Percentiles rank a stretch among this genome's conserved stretches.
Conservation (phyloP, 2,888 invertebrate species). For the Frankliniella intonsa region DNA sequence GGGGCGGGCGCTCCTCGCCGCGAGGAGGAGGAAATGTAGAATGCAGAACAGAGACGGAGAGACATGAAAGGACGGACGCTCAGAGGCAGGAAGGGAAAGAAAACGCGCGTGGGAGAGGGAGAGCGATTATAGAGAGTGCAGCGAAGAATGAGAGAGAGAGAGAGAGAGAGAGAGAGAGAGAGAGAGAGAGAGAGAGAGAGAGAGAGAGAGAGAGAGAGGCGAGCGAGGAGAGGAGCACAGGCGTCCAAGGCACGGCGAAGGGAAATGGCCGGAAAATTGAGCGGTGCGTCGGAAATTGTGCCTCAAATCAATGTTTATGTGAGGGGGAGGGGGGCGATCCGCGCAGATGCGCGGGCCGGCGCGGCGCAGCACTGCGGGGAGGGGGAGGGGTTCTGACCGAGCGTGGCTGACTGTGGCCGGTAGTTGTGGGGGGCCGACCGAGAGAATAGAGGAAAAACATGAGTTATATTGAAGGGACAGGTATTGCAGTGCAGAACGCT, state of each 20-base stretch:
- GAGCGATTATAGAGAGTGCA: too few species aligned
- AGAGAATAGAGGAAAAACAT: too few species aligned
- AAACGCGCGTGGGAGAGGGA: background rate
- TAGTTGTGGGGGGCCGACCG: too few species aligned
- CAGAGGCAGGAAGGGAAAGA: background rate
- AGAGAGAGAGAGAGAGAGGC: background rate
- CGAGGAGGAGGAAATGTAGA: background rate
- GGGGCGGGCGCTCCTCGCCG: background rate
- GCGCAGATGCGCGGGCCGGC: background rate
- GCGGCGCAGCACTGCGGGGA: background rate
- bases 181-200: background rate
- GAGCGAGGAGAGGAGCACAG: background rate
- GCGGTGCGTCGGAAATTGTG: conserved; percentile 24
- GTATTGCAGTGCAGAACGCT: too few species aligned
- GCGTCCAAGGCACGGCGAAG: background rate
- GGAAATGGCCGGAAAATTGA: conserved; percentile 25
- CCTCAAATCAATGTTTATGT: conserved; percentile 25
- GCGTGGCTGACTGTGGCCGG: too few species aligned
- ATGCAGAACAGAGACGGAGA: background rate
- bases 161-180: conserved; percentile 6
- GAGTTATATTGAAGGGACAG: too few species aligned
- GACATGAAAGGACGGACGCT: background rate
- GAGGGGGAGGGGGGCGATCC: background rate
- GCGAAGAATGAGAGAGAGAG: conserved; percentile 18
- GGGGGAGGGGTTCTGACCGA: background rate